Conservation (phyloP, 1,140 invertebrate species). For the Lepidotrigona ventralis region DNA sequence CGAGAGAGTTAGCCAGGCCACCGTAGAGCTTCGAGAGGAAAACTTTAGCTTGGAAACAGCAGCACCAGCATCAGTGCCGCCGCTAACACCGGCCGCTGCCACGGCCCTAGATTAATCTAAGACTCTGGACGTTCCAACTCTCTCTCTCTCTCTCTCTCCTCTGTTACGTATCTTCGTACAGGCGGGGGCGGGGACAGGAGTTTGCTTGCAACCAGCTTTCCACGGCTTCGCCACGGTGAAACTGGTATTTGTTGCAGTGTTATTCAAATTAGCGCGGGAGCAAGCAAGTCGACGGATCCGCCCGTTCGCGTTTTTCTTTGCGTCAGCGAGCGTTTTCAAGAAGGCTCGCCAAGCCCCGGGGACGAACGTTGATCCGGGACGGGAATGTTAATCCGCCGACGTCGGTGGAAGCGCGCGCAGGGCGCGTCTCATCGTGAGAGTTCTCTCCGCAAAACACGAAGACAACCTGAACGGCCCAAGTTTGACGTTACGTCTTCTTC, state of each 20-base stretch:
- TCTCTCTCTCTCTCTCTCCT: slow-evolving; percentile 17
- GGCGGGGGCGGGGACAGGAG: neutral
- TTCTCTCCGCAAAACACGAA: neutral
- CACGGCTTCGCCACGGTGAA: slow-evolving; percentile 24
- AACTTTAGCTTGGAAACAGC: slow-evolving; percentile 65
- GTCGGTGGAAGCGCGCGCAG: neutral
- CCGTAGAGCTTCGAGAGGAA: slow-evolving; percentile 57
- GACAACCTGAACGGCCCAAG: neutral
- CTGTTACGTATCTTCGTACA: slow-evolving; percentile 28
- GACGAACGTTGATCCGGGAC: neutral
- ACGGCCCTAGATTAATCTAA: slow-evolving; percentile 68
- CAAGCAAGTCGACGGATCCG: neutral
- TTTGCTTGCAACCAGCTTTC: slow-evolving; percentile 22
- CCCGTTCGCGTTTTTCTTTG: slow-evolving; percentile 11
- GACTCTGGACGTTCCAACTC: slow-evolving; percentile 48
- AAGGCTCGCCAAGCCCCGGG: neutral
- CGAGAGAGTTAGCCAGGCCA: slow-evolving; percentile 23
- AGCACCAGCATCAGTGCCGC: slow-evolving; percentile 37
- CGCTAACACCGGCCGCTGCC: neutral
- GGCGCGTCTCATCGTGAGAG: neutral
- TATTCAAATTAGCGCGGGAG: slow-evolving; percentile 67
- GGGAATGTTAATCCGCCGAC: slow-evolving; percentile 18
- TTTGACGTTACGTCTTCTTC: neutral
- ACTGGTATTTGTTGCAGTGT: slow-evolving; percentile 71
- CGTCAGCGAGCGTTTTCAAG: neutral